Evolutionary conservation across 2,888 invertebrate genomes (phyloP).

Genomic region (Ectropis crepuscularia): DNA sequence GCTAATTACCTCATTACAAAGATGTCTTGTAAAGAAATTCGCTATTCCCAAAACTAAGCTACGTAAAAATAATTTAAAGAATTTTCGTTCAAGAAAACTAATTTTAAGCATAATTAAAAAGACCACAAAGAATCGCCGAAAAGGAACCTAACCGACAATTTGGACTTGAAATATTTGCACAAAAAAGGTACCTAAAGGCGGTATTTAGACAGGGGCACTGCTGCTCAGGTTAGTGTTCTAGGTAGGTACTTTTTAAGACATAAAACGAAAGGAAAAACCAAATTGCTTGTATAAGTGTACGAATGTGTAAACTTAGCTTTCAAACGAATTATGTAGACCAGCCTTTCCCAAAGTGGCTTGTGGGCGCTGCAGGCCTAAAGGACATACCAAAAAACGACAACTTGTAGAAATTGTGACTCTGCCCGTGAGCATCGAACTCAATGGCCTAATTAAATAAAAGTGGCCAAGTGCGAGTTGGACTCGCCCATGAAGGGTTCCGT

Average conservation of each 20-base stretch:
- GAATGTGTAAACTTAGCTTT: neutral
- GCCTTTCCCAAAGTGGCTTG: too few species aligned
- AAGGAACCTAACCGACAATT: constrained; percentile 1
- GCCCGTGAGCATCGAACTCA: too few species aligned
- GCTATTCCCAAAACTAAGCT: too few species aligned
- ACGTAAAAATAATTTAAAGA: too few species aligned
- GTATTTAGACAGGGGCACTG: constrained; percentile 5
- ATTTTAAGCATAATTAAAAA: neutral
- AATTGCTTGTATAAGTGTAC: neutral
- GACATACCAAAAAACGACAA: too few species aligned
- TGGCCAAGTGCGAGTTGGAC: too few species aligned
- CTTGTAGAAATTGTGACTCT: too few species aligned
- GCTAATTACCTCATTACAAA: too few species aligned
- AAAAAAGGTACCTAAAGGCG: neutral
- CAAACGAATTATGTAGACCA: neutral
- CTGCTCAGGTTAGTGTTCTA: constrained; percentile 4
- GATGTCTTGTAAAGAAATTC: too few species aligned
- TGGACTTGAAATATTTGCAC: neutral
- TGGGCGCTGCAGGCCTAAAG: too few species aligned
- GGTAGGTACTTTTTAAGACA: constrained; percentile 19
- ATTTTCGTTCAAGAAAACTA: neutral
- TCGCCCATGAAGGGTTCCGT: too few species aligned
- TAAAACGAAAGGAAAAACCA: constrained; percentile 33
- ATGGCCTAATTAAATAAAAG: too few species aligned
- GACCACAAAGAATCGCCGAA: neutral